Evolutionary conservation across 1,140 invertebrate species (phyloP).

Genomic region (Harpegnathos saltator): DNA sequence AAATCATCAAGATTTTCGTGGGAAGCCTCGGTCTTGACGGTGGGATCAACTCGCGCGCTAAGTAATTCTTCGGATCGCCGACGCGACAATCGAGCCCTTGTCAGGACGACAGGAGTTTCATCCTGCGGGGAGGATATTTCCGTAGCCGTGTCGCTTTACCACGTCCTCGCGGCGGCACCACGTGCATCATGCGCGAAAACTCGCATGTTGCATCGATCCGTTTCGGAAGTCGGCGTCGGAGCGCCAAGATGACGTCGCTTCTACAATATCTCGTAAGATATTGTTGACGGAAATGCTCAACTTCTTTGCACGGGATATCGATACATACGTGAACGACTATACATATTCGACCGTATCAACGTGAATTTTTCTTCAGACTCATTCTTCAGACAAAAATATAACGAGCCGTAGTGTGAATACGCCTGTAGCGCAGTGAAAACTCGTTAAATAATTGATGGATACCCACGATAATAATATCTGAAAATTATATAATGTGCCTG

Average conservation of each 20-base stretch:
- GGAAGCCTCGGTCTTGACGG: slow-evolving; percentile 3
- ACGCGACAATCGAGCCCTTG: slow-evolving; percentile 48
- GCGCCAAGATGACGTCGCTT: not conserved
- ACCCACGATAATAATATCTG: not conserved
- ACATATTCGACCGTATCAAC: too few species aligned
- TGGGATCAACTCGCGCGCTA: slow-evolving; percentile 51
- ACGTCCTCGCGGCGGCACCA: slow-evolving; percentile 23
- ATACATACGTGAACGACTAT: too few species aligned
- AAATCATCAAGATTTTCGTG: slow-evolving; percentile 52
- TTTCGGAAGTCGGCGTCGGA: not conserved
- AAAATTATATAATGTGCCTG: too few species aligned
- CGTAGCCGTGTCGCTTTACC: slow-evolving; percentile 30
- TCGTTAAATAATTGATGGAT: not conserved
- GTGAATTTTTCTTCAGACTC: too few species aligned
- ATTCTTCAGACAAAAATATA: too few species aligned
- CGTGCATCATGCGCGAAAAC: slow-evolving; percentile 43
- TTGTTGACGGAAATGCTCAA: too few species aligned
- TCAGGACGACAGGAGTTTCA: slow-evolving; percentile 31
- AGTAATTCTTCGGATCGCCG: slow-evolving; percentile 44
- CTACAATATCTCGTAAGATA: too few species aligned
- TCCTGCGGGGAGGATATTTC: slow-evolving; percentile 33
- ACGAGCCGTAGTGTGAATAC: too few species aligned
- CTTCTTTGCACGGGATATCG: too few species aligned
- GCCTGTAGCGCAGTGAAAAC: too few species aligned
- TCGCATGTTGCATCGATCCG: slow-evolving; percentile 45